Percentiles rank a stretch among this genome's conserved stretches.
Evolutionary conservation across 2,888 invertebrate species (phyloP).

Genomic region (Sarcophaga subvicina): DNA sequence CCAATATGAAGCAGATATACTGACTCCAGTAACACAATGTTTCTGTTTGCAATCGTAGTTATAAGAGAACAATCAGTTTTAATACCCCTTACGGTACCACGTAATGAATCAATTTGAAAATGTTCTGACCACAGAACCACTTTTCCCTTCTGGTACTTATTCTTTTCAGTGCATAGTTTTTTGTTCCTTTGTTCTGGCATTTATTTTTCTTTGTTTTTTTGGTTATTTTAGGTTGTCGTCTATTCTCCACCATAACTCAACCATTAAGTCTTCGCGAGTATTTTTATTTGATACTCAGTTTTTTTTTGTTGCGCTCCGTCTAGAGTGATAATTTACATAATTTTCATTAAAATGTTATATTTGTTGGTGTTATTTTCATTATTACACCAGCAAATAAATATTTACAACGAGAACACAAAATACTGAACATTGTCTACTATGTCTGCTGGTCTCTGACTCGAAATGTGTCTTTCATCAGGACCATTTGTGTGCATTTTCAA

Average conservation of each 20-base stretch:
- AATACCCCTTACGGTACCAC: no score
- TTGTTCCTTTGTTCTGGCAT: background rate
- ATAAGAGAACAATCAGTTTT: no score
- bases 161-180: background rate
- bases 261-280: conserved; percentile 28
- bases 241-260: conserved; percentile 2
- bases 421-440: background rate
- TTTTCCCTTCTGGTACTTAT: no score
- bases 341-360: conserved; percentile 76
- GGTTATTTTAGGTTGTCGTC: conserved; percentile 15
- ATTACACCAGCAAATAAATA: background rate
- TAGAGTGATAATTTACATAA: conserved; percentile 80
- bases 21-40: no score
- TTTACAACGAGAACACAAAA: background rate
- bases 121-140: no score
- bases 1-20: no score
- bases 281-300: conserved; percentile 10
- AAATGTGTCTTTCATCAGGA: background rate
- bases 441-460: background rate
- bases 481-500: background rate
- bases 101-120: no score
- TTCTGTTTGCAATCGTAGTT: no score
- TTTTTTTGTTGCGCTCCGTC: conserved; percentile 71
- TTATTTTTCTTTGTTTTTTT: background rate
- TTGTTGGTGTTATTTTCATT: conserved; percentile 63